Base-by-base conservation (phyloP, 2,113 vertebrate genomes). In the Equus quagga region DNA sequence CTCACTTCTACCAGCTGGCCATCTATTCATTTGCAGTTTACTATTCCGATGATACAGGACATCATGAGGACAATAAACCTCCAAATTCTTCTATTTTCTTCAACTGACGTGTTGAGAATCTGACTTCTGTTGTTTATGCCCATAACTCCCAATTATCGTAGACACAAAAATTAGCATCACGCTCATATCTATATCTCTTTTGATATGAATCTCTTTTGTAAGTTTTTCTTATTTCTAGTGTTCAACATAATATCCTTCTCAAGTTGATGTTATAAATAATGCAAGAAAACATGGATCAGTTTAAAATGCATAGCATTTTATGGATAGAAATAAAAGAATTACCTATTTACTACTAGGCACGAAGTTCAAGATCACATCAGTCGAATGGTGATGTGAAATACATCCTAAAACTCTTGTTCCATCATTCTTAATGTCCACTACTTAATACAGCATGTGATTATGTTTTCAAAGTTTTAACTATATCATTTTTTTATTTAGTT, bases 321-420 rank as follows among this genome's bases (percentile, higher is more conserved):
- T 64, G 10, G 13, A 70, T 83, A 94, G 94, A 92, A 79, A 82
- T 76, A 72, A 96, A 49, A 76, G 17, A 90, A 95, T 89, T 86
- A 62, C 31, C 3, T 8, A 33, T 17, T 69, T 41, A 72, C 67
- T 89, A 75, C 18, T 44, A 17, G 15, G 33, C 13, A 92, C 10
- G 8, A 92, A 72, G 21, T 84, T 86, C 26, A 89, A 80, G 12
- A 73, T 73, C 33, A 23, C 2, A 21, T 80, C 11, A 26, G 12
- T 80, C n/a, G 6, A 73, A 73, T 21, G 14, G 5, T 44, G 23
- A 79, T 41, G 70, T 72, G 62, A 94, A 83, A 93, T 72, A 51
- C 0, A 54, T 17, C n/a, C 31, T 82, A 51, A 49, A 69, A 65
- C 36, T 88, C n/a, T 80, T 67, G 6, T 89, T 60, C 24, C 26